Conservation (phyloP, 2,797 vertebrate genomes). For the Muraenolepis orangiensis region DNA sequence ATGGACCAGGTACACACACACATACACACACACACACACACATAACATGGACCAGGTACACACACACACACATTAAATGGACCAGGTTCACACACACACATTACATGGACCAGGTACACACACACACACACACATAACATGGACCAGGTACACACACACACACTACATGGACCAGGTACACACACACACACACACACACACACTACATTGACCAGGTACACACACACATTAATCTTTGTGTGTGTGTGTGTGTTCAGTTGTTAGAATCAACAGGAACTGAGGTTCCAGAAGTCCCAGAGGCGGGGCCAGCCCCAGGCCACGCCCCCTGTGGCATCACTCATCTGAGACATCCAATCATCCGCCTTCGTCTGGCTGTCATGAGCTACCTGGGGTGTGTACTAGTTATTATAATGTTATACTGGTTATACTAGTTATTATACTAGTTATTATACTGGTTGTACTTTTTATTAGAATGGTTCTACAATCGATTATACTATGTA, state of each 20-base stretch:
- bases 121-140: no score
- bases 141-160: conserved; percentile 1
- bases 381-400: conserved; percentile 65
- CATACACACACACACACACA: no score
- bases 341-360: conserved; percentile 59
- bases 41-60: no score
- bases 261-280: conserved; percentile 20
- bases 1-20: no score
- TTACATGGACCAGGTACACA: no score
- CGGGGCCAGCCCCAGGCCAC: conserved; percentile 21
- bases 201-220: no score
- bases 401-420: background rate
- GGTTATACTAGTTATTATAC: background rate
- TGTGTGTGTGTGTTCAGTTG: background rate
- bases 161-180: background rate
- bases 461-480: background rate
- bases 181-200: conserved; percentile 6
- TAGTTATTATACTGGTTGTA: background rate
- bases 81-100: conserved; percentile 11
- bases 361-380: conserved; percentile 68
- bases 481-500: background rate
- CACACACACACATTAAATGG: no score
- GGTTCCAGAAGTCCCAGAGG: background rate
- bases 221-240: background rate
- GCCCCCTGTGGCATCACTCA: conserved; percentile 39